Base-by-base conservation (phyloP, 2,113 vertebrate species). In the Elaphurus davidianus region DNA sequence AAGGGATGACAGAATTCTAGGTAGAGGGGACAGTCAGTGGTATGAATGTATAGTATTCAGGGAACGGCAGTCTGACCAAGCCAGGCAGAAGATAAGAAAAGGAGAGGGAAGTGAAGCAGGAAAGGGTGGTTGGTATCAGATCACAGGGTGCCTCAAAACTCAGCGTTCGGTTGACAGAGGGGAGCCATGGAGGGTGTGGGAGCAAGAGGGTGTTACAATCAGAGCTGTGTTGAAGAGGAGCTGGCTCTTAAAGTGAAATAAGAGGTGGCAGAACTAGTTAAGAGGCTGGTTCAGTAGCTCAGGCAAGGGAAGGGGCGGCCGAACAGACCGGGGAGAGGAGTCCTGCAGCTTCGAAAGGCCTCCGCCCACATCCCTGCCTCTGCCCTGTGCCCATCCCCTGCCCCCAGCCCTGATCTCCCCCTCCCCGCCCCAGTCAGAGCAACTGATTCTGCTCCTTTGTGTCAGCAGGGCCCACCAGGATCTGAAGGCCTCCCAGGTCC, bases 401-500 rank as follows among this genome's bases (percentile, higher is more conserved):
- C 3, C 74, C 16, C 45, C 5, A 30, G 27, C 27, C 47, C 27
- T 8, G 11, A 50, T 40, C 19, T 36, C 47, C 85, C 4, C 6
- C 17, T 54, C 43, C 33, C 36, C 36, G n/a, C 45, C 28, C 16
- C 16, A 9, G 40, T 40, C 50, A n/a, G 5, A 87, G 88, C 74
- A 0, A 54, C 90, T 96, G 40, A 98, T 67, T 52, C 40, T 2
- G 3, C 79, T 95, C 82, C 33, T 92, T 45, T 74, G 28, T 30
- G 21, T 97, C 76, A 67, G 23, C 98, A 99, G 99, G 99, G 99
- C 11, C 99, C 99, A 59, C 99, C 99, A 0, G 99, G 99, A 33
- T 96, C 95, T 59, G 98, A 99, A 0, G 99, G 99, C 15, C 99
- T 99, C 93, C 99, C 99, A 8, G 99, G 99, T 50, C 98, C 99